Base-by-base conservation (phyloP, 2,888 invertebrate species). In the Dasysyrphus tricinctus region DNA sequence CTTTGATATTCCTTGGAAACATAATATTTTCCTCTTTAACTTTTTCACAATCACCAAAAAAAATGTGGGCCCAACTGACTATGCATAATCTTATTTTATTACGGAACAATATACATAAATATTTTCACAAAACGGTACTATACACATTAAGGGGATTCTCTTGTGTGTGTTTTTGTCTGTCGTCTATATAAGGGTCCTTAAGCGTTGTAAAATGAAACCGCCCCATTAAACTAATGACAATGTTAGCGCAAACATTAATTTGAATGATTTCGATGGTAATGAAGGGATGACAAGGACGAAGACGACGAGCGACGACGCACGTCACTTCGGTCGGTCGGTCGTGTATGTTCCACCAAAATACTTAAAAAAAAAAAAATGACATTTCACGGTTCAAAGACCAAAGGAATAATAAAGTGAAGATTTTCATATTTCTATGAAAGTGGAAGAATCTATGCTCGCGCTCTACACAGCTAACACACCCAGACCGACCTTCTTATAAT, bases 161-260 rank as follows among this genome's bases (percentile, higher is more conserved):
- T 54, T 37, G 51, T 49, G 24, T 51, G 61, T 59, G 3, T 57
- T 47, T 56, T 56, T 42, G 42, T 57, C 24, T 42, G 19, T 16
- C 14, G 19, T 16, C 14, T 80, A 37, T 32, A 34, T 19, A 49
- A 49, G 67, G 44, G 67, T 49, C 67, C 67, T 69, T 72, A 44
- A 61, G 76, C 24, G 65, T 56, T 77, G 77, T 77, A 73, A 82
- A 82, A 77, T 29, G 67, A 77, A 77, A 82, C 82, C 82, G 47
- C 56, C 74, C 78, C 74, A 79, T 79, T 79, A 70, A 79, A 79
- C 69, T 83, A 83, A 83, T 83, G 83, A 83, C 83, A 70, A 83
- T 70, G 80, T 80, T 80, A 76, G 75, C 80, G 63, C 70, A 80
- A 56, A 65, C 79, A 83, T 79, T 83, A 78, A 83, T 61, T 74